These are phyloP conservation scores for Holocentrus rufus DNA, from an alignment of 2,797 vertebrate species.

Conservation along the genomic window DNA sequence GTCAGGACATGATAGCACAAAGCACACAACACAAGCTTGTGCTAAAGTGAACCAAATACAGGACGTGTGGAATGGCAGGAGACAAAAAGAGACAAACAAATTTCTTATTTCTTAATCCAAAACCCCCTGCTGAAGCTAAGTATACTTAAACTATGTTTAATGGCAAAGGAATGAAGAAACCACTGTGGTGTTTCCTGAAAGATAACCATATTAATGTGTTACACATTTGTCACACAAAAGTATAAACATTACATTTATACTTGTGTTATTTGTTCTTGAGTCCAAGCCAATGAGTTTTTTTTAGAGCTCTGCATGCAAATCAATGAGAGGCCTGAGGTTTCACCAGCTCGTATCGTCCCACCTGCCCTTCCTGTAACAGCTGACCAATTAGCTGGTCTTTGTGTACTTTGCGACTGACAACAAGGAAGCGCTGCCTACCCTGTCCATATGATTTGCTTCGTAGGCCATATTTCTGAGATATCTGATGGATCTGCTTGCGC, in stretches of 20 bases:
- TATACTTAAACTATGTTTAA: slow-evolving; percentile 40
- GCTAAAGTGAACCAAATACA: slow-evolving; percentile 53
- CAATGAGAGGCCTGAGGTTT: slow-evolving; percentile 90
- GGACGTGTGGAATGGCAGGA: slow-evolving; percentile 62
- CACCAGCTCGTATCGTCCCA: slow-evolving; percentile 94
- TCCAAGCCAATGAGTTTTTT: slow-evolving; percentile 40
- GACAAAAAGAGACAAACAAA: slow-evolving; percentile 29
- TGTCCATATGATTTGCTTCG: slow-evolving; percentile 96
- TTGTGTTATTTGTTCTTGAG: slow-evolving; percentile 57
- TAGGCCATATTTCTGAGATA: slow-evolving; percentile 93
- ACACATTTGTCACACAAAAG: slow-evolving; percentile 46
- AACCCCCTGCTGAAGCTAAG: slow-evolving; percentile 39
- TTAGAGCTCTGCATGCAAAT: slow-evolving; percentile 64
- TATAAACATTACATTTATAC: slow-evolving; percentile 53
- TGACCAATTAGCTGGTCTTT: slow-evolving; percentile 93
- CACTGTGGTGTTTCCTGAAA: slow-evolving; percentile 59
- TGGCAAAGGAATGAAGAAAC: slow-evolving; percentile 73
- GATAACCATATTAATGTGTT: slow-evolving; percentile 52
- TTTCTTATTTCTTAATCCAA: slow-evolving; percentile 23
- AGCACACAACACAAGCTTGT: slow-evolving; percentile 56
- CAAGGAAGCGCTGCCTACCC: slow-evolving; percentile 90
- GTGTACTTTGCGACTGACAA: slow-evolving; percentile 94
- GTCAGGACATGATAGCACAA: slow-evolving; percentile 44
- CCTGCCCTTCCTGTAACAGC: slow-evolving; percentile 94
- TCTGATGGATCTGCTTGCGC: slow-evolving; percentile 94